Base-by-base conservation (phyloP, 2,113 vertebrate genomes). In the Montifringilla adamsi region DNA sequence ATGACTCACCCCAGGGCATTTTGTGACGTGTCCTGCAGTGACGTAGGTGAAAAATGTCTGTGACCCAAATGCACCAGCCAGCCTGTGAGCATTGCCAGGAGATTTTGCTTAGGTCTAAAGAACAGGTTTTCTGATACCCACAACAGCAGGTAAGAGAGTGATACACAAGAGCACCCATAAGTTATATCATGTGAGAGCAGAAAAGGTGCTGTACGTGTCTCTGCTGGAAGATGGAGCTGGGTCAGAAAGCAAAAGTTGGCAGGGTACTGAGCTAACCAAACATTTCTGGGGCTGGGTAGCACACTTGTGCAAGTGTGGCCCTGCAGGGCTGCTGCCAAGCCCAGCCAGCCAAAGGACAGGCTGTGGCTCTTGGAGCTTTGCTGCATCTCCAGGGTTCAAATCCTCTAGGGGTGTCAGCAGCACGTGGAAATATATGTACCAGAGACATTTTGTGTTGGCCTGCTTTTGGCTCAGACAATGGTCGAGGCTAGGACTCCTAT, bases 11-110 rank as follows among this genome's bases (percentile, higher is more conserved):
- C 23, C 44, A 28, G 15, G 18, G 19, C 11, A 59, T 21, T 17
- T 50, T 43, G 39, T 41, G 20, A 4, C 3, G 0, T 35, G 9
- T 4, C 17, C 37, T 39, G n/a, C 41, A 75, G 47, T 0, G 0
- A 24, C 0, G 0, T 2, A 72, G 31, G 22, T 1, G 4, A 50
- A 49, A 70, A 53, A 56, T 8, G 4, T 5, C 50, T 5, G 1
- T 37, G 47, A n/a, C 37, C 28, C 15, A 52, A 28, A 24, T 22
- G 5, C 17, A 17, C 46, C 33, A 66, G 27, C 5, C 6, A 2
- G 14, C 22, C 37, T 44, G 20, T 2, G 2, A 77, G 10, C 24
- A 24, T 23, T 77, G 44, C 15, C 66, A 75, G 43, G 21, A 72
- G 20, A 30, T 47, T 70, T 56, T 69, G 9, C 31, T 44, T n/a